Evolutionary conservation across 2,113 vertebrate species (phyloP).

Genomic region (Cololabis saira): DNA sequence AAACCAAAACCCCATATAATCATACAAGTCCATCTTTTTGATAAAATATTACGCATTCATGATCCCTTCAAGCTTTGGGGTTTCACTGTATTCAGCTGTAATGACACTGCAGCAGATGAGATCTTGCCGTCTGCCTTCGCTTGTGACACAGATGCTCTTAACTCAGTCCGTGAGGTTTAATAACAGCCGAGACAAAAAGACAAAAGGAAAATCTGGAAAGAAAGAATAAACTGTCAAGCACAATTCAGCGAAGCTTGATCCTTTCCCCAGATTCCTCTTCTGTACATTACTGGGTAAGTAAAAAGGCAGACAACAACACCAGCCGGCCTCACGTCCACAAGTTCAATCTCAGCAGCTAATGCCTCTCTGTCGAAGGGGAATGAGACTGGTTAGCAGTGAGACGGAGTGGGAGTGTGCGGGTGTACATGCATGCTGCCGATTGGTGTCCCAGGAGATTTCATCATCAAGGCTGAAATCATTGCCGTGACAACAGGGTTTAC

Average conservation of each 20-base stretch:
- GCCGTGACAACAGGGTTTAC: slow-evolving; percentile 67
- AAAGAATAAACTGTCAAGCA: slow-evolving; percentile 48
- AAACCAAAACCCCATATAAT: too few relatives aligned
- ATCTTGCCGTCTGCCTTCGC: background rate
- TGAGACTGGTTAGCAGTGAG: slow-evolving; percentile 68
- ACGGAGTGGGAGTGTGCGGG: slow-evolving; percentile 24
- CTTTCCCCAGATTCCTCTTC: slow-evolving; percentile 51
- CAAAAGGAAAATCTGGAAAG: slow-evolving; percentile 14
- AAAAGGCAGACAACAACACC: slow-evolving; percentile 32
- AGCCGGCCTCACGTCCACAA: slow-evolving; percentile 13
- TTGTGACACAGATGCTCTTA: slow-evolving; percentile 25
- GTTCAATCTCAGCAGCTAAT: slow-evolving; percentile 83
- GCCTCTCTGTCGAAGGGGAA: slow-evolving; percentile 70
- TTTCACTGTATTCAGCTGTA: too few relatives aligned
- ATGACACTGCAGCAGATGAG: too few relatives aligned
- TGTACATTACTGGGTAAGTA: slow-evolving; percentile 50
- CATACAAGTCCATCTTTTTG: too few relatives aligned
- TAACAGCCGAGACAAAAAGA: slow-evolving; percentile 33
- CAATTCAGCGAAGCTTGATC: slow-evolving; percentile 47
- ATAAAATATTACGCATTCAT: too few relatives aligned
- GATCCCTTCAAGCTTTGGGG: too few relatives aligned
- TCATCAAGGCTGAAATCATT: slow-evolving; percentile 63
- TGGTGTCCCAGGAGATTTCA: slow-evolving; percentile 52
- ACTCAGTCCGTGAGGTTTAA: slow-evolving; percentile 49
- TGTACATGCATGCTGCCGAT: slow-evolving; percentile 12